phyloP scores from a whole-genome alignment of 1,140 invertebrate genomes.

The Lepidotrigona ventralis region DNA sequence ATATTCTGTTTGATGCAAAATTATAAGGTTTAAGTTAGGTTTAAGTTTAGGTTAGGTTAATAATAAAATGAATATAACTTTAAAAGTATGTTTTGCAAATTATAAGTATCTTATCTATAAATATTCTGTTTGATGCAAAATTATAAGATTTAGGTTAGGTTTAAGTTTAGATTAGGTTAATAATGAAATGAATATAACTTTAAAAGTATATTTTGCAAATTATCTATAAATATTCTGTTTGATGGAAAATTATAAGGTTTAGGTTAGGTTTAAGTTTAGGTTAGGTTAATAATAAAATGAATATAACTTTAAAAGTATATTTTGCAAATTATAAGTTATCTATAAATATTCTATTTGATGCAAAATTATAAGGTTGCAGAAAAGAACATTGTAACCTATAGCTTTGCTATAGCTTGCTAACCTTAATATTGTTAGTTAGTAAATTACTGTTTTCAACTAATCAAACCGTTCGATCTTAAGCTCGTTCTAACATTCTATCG shows the following conservation, averaged over 20 bases:
- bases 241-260: too few relatives aligned
- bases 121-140: neutral
- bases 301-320: neutral
- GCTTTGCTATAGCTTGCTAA: too few relatives aligned
- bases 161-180: too few relatives aligned
- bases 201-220: neutral
- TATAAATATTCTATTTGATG: neutral
- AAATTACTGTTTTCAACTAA: neutral
- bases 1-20: too few relatives aligned
- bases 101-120: neutral
- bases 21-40: too few relatives aligned
- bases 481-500: neutral
- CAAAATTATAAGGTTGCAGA: neutral
- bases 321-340: neutral
- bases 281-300: neutral
- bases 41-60: too few relatives aligned
- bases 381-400: neutral
- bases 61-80: neutral
- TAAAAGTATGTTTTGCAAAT: neutral
- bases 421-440: neutral
- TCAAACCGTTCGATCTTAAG: neutral
- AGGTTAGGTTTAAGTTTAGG: too few relatives aligned
- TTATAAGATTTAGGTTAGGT: too few relatives aligned
- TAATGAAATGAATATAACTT: neutral
- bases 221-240: neutral